A percentile compares a stretch with the other conserved stretches of the same genome.
Evolutionary conservation across 2,797 vertebrate genomes (phyloP).

Genomic region (Scarus forsteni): DNA sequence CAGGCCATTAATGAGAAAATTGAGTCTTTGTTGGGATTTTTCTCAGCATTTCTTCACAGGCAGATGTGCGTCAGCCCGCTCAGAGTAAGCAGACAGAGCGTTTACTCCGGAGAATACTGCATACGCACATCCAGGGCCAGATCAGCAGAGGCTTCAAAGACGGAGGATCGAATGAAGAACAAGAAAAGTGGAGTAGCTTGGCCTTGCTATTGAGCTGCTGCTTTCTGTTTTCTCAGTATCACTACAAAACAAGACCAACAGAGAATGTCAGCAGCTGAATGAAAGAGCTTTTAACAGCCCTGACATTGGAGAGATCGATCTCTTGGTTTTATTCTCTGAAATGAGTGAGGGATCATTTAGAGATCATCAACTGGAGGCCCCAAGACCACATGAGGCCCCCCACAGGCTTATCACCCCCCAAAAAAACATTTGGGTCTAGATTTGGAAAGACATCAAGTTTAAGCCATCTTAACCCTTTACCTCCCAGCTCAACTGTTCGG

Average conservation of each 20-base stretch:
- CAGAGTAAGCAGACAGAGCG: neutral
- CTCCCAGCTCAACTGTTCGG: too few relatives aligned
- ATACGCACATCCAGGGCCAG: neutral
- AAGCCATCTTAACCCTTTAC: too few relatives aligned
- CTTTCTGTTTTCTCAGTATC: neutral
- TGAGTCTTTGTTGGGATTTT: neutral
- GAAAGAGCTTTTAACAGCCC: neutral
- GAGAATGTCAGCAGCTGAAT: neutral
- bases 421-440: too few relatives aligned
- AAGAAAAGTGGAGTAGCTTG: neutral
- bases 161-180: neutral
- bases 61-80: neutral
- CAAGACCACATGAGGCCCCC: too few relatives aligned
- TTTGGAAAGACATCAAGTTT: too few relatives aligned
- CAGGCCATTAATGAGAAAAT: neutral
- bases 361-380: too few relatives aligned
- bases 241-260: neutral
- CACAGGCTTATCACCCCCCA: too few relatives aligned
- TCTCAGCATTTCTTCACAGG: neutral
- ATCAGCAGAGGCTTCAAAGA: neutral
- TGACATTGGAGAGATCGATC: too few relatives aligned
- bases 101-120: slow-evolving; percentile 5
- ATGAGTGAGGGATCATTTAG: too few relatives aligned
- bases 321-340: too few relatives aligned
- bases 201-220: neutral